Conservation (phyloP, 2,888 invertebrate species). For the Sialis lutaria region DNA sequence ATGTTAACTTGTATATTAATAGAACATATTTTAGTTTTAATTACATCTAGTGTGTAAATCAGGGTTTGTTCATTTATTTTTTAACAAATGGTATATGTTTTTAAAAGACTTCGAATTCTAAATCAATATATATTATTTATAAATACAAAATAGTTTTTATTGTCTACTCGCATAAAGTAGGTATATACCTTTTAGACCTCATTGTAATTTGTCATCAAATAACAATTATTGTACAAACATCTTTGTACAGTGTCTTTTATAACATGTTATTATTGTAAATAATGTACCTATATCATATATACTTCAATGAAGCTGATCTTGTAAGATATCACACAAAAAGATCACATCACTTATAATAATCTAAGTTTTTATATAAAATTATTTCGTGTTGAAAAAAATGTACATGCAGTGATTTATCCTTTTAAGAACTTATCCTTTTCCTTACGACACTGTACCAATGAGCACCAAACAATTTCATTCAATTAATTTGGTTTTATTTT, state of each 20-base stretch:
- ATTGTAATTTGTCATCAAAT: background rate
- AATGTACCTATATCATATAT: constrained; percentile 16
- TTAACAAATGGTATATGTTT: constrained; percentile 1
- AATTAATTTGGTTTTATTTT: no score
- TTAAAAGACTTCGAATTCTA: constrained; percentile 5
- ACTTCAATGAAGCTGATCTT: constrained; percentile 31
- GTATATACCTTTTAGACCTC: background rate
- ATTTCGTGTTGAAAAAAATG: no score
- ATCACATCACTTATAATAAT: constrained; percentile 2
- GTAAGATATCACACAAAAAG: constrained; percentile 22
- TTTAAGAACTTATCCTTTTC: no score
- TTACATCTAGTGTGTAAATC: background rate
- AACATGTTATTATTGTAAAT: constrained; percentile 27
- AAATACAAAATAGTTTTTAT: constrained; percentile 1
- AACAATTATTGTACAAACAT: constrained; percentile 14
- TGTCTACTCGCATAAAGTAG: background rate
- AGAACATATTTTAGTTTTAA: background rate
- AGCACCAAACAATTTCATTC: no score
- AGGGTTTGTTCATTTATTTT: background rate
- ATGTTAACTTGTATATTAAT: no score
- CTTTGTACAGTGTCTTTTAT: constrained; percentile 17
- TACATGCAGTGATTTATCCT: no score
- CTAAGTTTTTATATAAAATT: constrained; percentile 22
- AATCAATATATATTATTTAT: constrained; percentile 4
- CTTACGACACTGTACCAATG: no score